Base-by-base conservation (phyloP, 2,113 vertebrate species). In the Scomber scombrus region DNA sequence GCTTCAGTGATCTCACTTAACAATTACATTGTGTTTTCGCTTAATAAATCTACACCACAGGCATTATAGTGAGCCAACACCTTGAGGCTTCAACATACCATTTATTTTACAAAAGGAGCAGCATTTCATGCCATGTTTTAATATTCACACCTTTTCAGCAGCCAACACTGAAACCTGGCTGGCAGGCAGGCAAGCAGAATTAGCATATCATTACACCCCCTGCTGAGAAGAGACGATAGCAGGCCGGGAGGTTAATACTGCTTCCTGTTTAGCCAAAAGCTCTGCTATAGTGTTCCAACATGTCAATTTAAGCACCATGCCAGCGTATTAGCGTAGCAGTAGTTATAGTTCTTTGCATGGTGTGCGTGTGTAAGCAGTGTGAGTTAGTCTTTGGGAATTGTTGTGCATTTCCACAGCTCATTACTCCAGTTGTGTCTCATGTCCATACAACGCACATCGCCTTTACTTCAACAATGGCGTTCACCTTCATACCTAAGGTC, bases 131-230 rank as follows among this genome's bases (percentile, higher is more conserved):
- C 62, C 57, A 66, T 46, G 52, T 62, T 79, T 78, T 70, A 70
- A 81, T 54, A 74, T 78, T 76, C 74, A 77, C 78, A 85, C 57
- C 14, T 77, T 57, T 23, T 51, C 52, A 51, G 51, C 61, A 75
- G 21, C 60, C 62, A 64, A 69, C 73, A 65, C 13, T 46, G 56
- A 62, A 58, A 74, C 50, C n/a, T 78, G 65, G 70, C 82, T 34
- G 12, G 40, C 60, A 72, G 12, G 40, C 60, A 72, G 80, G 58
- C 69, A 63, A 15, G 56, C 68, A 63, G 15, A 29, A 81, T 80
- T 81, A 66, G 73, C 77, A 85, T 84, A 84, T 82, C 75, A 78
- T 86, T 72, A 88, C 71, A 78, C 29, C 54, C 51, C 81, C 60
- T 11, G 5, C 81, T 70, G 75, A 67, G 69, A 68, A 57, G 29